These are phyloP conservation scores for Neotoxoptera formosana DNA, from an alignment of 1,140 invertebrate species.

Conservation along the genomic window DNA sequence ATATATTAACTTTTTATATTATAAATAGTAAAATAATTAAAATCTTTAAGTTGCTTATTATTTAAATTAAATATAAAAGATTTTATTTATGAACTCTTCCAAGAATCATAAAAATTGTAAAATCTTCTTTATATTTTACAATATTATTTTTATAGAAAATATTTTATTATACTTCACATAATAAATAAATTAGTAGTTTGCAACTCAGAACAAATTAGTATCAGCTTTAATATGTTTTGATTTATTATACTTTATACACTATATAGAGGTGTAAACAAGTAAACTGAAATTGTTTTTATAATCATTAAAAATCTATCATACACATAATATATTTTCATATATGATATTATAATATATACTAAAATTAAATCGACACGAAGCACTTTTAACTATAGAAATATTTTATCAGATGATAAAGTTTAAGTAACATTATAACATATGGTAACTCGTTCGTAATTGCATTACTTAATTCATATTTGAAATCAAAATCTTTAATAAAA, in stretches of 20 bases:
- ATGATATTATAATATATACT: too few relatives aligned
- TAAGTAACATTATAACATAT: not conserved
- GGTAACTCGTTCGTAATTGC: too few relatives aligned
- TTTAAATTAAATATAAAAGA: not conserved
- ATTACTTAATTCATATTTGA: not conserved
- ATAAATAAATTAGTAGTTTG: not conserved
- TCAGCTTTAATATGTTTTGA: not conserved
- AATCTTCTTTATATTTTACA: not conserved
- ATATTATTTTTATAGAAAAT: not conserved
- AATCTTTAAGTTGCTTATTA: not conserved
- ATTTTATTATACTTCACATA: not conserved
- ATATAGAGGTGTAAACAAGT: not conserved
- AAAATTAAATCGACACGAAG: not conserved
- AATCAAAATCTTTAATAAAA: not conserved
- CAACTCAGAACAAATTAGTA: not conserved
- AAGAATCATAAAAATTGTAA: not conserved
- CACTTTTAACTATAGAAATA: not conserved
- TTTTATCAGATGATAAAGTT: not conserved
- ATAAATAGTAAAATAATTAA: not conserved
- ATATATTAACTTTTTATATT: not conserved
- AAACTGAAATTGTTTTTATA: not conserved
- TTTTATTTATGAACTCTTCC: not conserved
- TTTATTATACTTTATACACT: not conserved
- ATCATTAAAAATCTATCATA: not conserved
- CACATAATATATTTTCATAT: not conserved